These are phyloP conservation scores for Sebastes vulpes DNA, from an alignment of 2,797 vertebrate species.

Conservation along the genomic window DNA sequence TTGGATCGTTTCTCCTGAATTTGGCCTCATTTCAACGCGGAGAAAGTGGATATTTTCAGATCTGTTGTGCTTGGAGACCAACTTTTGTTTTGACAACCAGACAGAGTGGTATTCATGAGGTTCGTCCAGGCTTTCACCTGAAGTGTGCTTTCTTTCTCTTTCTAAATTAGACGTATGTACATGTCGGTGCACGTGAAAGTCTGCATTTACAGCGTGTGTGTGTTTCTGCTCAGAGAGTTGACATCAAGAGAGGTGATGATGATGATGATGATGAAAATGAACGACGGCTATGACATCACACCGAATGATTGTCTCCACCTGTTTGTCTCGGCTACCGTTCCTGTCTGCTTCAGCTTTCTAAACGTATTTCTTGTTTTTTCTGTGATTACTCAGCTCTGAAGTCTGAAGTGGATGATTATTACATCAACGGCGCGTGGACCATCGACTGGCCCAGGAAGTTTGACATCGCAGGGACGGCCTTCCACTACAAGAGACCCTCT, in stretches of 20 bases:
- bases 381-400: conserved; percentile 89
- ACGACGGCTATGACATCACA: conserved; percentile 59
- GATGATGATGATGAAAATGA: conserved; percentile 47
- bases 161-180: conserved; percentile 50
- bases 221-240: conserved; percentile 33
- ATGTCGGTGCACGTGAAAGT: conserved; percentile 50
- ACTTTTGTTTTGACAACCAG: conserved; percentile 81
- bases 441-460: conserved; percentile 99
- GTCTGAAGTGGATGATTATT: conserved; percentile 96
- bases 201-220: background rate
- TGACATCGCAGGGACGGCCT: conserved; percentile 95
- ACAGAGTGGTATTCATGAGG: conserved; percentile 64
- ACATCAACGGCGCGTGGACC: conserved; percentile 99
- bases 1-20: conserved; percentile 68
- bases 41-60: conserved; percentile 80
- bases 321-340: conserved; percentile 53
- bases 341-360: conserved; percentile 36
- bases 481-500: conserved; percentile 95
- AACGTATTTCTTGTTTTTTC: conserved; percentile 15
- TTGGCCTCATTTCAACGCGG: conserved; percentile 66
- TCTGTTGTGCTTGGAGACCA: conserved; percentile 83
- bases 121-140: conserved; percentile 78
- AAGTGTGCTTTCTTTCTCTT: conserved; percentile 61
- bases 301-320: conserved; percentile 53
- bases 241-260: conserved; percentile 45